These are phyloP conservation scores for Ceyx melanurus DNA, from an alignment of 2,113 vertebrate genomes.

Conservation along the genomic window DNA sequence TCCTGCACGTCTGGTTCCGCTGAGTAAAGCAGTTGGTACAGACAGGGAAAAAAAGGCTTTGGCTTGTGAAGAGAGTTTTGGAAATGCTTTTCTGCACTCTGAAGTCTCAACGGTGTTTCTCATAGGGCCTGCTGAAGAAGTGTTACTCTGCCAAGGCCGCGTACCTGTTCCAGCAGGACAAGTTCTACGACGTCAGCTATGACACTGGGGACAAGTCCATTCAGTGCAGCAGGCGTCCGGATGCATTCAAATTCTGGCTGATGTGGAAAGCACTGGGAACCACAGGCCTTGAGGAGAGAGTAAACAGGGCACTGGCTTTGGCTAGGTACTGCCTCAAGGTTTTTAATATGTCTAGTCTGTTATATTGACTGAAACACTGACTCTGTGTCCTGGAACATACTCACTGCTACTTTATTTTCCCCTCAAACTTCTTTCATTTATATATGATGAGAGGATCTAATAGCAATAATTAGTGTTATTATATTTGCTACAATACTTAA, in stretches of 20 bases:
- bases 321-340: conserved; percentile 68
- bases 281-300: conserved; percentile 80
- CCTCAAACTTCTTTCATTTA: background rate
- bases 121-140: conserved; percentile 80
- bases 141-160: conserved; percentile 82
- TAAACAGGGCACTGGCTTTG: conserved; percentile 82
- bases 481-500: background rate
- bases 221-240: conserved; percentile 85
- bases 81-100: background rate
- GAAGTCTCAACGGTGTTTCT: background rate
- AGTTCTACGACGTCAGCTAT: conserved; percentile 85
- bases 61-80: background rate
- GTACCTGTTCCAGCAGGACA: conserved; percentile 88
- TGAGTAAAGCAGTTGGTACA: background rate
- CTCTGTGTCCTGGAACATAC: background rate
- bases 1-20: background rate
- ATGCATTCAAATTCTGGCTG: conserved; percentile 87
- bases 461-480: background rate
- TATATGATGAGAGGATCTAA: background rate
- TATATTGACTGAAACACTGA: background rate
- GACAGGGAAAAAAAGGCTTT: background rate
- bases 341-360: background rate
- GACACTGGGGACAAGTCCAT: conserved; percentile 88
- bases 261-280: conserved; percentile 87
- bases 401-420: background rate